A percentile compares a stretch with the other conserved stretches of the same genome.
Conservation (phyloP, 1,140 invertebrate genomes). For the Lethocerus indicus region DNA sequence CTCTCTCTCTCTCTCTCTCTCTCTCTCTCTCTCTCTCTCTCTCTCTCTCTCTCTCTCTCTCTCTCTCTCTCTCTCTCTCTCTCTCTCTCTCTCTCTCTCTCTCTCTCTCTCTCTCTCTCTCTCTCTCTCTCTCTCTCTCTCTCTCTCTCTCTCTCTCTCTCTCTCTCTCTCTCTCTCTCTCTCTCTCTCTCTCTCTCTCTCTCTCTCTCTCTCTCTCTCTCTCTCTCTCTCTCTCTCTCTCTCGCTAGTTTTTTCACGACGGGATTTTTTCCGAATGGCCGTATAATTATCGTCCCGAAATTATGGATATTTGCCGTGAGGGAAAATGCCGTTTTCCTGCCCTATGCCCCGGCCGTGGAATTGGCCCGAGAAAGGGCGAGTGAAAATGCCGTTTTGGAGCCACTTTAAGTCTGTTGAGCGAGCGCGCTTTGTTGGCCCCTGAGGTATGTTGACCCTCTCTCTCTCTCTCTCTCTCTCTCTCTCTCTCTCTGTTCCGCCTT, state of each 20-base stretch:
- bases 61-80: slow-evolving; percentile 8
- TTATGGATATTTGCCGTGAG: too few species aligned
- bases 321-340: too few species aligned
- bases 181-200: slow-evolving; percentile 4
- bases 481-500: too few species aligned
- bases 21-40: slow-evolving; percentile 7
- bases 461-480: too few species aligned
- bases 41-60: slow-evolving; percentile 8
- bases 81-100: slow-evolving; percentile 6
- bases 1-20: slow-evolving; percentile 9
- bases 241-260: not conserved
- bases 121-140: slow-evolving; percentile 1
- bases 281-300: too few species aligned
- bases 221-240: not conserved
- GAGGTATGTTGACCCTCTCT: too few species aligned
- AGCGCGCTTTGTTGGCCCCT: too few species aligned
- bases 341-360: too few species aligned
- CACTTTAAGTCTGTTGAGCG: too few species aligned
- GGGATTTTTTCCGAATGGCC: too few species aligned
- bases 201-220: slow-evolving; percentile 2
- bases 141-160: slow-evolving; percentile 4
- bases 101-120: slow-evolving; percentile 6
- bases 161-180: slow-evolving; percentile 4
- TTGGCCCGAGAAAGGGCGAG: too few species aligned
- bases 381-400: too few species aligned